Evolutionary conservation across 2,888 invertebrate genomes (phyloP).

Genomic region (Chirona hameri): DNA sequence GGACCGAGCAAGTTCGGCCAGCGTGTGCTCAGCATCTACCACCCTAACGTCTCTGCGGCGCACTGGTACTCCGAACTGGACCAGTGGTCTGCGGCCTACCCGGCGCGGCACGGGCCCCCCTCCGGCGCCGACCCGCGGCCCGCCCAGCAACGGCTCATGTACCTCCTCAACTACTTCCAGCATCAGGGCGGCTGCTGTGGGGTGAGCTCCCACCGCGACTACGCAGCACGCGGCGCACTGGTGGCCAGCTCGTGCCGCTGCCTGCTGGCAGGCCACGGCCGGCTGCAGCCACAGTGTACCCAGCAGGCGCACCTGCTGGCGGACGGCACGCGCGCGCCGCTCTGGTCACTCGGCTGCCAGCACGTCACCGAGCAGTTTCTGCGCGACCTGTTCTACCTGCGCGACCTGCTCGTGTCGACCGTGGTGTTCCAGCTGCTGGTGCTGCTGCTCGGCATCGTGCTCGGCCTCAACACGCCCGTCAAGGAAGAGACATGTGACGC

Average conservation of each 20-base stretch:
- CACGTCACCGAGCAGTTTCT: not conserved
- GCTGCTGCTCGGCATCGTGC: slow-evolving; percentile 7
- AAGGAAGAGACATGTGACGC: not conserved
- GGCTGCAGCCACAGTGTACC: not conserved
- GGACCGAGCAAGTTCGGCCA: slow-evolving; percentile 1
- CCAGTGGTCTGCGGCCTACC: slow-evolving; percentile 6
- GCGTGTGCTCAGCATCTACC: slow-evolving; percentile 25
- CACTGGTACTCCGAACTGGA: slow-evolving; percentile 22
- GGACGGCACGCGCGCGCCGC: not conserved
- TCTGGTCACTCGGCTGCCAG: slow-evolving; percentile 7
- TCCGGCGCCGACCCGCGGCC: not conserved
- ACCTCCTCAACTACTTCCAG: slow-evolving; percentile 23
- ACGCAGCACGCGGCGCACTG: not conserved
- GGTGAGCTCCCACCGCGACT: slow-evolving; percentile 2
- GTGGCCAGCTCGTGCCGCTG: slow-evolving; percentile 2
- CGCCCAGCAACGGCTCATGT: not conserved
- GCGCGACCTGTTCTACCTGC: not conserved
- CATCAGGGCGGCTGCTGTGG: slow-evolving; percentile 8
- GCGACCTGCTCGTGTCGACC: not conserved
- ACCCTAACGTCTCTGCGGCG: slow-evolving; percentile 5
- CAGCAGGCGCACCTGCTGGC: not conserved
- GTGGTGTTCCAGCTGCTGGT: slow-evolving; percentile 2
- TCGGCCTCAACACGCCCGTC: not conserved
- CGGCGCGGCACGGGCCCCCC: not conserved
- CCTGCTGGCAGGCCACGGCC: not conserved